Evolutionary conservation across 2,797 vertebrate genomes (phyloP).

Genomic region (Xiphorhynchus erythropygius): DNA sequence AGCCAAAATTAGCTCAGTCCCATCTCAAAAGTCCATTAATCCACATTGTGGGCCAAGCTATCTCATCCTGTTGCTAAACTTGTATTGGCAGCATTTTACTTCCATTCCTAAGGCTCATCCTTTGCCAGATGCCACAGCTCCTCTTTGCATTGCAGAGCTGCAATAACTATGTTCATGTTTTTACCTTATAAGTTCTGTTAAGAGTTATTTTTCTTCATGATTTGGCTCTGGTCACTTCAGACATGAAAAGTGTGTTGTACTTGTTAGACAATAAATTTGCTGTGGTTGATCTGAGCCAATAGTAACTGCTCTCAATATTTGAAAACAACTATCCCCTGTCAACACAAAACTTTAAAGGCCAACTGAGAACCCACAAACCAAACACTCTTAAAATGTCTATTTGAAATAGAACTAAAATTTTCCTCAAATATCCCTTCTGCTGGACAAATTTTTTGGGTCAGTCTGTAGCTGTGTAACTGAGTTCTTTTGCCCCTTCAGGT

Average conservation of each 20-base stretch:
- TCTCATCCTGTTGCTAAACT: background rate
- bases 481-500: background rate
- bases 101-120: background rate
- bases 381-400: background rate
- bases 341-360: background rate
- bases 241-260: background rate
- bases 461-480: background rate
- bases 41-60: background rate
- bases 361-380: background rate
- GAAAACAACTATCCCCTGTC: background rate
- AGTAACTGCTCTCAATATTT: background rate
- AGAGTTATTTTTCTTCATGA: background rate
- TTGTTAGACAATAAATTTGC: background rate
- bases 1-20: slow-evolving; percentile 1
- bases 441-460: background rate
- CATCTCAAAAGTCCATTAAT: background rate
- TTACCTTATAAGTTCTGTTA: background rate
- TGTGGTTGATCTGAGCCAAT: background rate
- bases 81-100: background rate
- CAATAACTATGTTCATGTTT: background rate
- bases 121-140: background rate
- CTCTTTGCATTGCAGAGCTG: background rate
- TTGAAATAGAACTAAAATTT: background rate
- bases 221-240: background rate
- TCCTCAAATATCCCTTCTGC: background rate